Evolutionary conservation across 2,888 invertebrate species (phyloP).

Genomic region (Eupeodes luniger): DNA sequence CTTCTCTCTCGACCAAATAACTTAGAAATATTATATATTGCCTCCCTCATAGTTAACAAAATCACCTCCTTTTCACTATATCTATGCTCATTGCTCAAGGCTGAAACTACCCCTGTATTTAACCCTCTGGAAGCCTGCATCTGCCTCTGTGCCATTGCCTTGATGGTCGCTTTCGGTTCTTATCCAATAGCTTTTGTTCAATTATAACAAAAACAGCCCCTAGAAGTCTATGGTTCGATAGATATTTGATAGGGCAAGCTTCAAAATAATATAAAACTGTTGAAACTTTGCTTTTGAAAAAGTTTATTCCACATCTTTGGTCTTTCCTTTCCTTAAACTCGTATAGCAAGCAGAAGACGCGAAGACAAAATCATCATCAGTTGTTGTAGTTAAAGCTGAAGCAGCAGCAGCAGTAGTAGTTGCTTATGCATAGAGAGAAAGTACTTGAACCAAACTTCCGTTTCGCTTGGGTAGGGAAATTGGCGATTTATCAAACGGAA

Average conservation of each 20-base stretch:
- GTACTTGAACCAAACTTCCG: conserved; percentile 68
- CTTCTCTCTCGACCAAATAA: conserved; percentile 12
- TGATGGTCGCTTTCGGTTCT: background rate
- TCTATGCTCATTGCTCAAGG: background rate
- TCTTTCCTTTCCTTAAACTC: conserved; percentile 25
- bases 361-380: conserved; percentile 12
- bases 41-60: conserved; percentile 59
- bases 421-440: conserved; percentile 60
- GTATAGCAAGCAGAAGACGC: conserved; percentile 26
- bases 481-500: conserved; percentile 74
- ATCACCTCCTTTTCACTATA: background rate
- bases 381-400: background rate
- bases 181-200: conserved; percentile 52
- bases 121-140: background rate
- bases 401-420: conserved; percentile 36
- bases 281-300: conserved; percentile 65
- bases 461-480: conserved; percentile 69
- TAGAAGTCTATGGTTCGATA: conserved; percentile 47
- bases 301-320: conserved; percentile 67
- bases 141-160: no score
- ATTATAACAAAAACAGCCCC: conserved; percentile 70
- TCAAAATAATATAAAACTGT: conserved; percentile 54
- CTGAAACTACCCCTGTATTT: background rate
- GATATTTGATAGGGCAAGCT: conserved; percentile 63
- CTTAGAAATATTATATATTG: conserved; percentile 21